Conservation (phyloP, 2,113 vertebrate genomes). For the Gallinago media region DNA sequence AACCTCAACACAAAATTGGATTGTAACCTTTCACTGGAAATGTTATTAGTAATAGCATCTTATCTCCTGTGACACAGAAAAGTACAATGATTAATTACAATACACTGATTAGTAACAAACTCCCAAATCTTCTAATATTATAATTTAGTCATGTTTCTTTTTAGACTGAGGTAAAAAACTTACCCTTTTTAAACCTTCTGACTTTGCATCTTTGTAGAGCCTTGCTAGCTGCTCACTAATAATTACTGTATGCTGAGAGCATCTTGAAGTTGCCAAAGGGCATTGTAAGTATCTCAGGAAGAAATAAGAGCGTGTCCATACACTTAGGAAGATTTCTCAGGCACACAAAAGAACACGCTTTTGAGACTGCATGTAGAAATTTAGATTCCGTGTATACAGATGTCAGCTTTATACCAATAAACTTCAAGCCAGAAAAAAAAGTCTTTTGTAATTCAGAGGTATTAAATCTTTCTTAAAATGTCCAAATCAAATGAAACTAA, state of each 20-base stretch:
- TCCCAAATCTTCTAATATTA: not conserved
- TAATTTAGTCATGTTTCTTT: not conserved
- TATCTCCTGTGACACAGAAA: not conserved
- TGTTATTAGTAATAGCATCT: not conserved
- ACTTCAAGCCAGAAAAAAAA: not conserved
- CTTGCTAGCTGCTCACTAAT: not conserved
- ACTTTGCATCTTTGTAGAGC: not conserved
- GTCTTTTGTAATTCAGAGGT: not conserved
- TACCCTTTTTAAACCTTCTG: not conserved
- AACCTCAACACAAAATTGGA: not conserved
- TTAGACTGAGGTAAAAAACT: not conserved
- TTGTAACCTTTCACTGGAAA: not conserved
- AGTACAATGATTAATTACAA: not conserved
- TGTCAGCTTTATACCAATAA: not conserved
- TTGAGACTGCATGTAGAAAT: not conserved
- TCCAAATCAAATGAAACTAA: not conserved
- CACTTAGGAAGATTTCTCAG: not conserved
- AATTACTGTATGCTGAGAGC: not conserved
- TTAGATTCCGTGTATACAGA: not conserved
- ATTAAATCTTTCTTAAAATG: not conserved
- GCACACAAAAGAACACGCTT: not conserved
- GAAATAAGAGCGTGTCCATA: fast-evolving
- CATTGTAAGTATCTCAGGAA: not conserved
- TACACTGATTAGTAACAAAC: not conserved
- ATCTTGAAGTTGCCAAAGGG: not conserved